A percentile compares a stretch with the other conserved stretches of the same genome.
Evolutionary conservation across 1,140 invertebrate species (phyloP).

Genomic region (Calycopis cecrops): DNA sequence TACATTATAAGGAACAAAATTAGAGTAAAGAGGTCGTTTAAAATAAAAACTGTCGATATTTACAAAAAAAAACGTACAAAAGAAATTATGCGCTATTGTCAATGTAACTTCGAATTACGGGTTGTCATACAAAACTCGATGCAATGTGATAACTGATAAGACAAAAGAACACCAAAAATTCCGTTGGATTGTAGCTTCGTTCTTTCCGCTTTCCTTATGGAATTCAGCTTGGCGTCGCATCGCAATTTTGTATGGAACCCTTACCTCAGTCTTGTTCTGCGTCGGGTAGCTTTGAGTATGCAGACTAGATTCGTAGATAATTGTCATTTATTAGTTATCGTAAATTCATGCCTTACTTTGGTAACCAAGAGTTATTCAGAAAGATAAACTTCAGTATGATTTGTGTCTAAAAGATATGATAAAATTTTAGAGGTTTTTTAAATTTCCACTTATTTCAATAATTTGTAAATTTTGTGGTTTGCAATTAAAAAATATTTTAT

Average conservation of each 20-base stretch:
- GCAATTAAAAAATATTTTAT: slow-evolving; percentile 3
- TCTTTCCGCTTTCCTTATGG: slow-evolving; percentile 4
- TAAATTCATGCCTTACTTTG: slow-evolving; percentile 55
- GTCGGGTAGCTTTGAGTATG: slow-evolving; percentile 49
- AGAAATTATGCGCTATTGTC: slow-evolving; percentile 41
- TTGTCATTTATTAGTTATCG: slow-evolving; percentile 39
- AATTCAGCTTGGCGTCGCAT: too few species aligned
- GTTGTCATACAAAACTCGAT: background rate
- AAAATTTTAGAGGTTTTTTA: too few species aligned
- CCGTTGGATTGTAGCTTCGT: too few species aligned
- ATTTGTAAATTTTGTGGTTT: slow-evolving; percentile 4
- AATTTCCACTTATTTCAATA: too few species aligned
- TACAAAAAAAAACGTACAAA: slow-evolving; percentile 43
- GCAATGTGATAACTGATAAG: too few species aligned
- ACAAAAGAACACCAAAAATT: too few species aligned
- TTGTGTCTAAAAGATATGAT: too few species aligned
- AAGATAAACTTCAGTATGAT: slow-evolving; percentile 21
- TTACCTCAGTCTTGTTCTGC: slow-evolving; percentile 55
- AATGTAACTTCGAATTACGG: slow-evolving; percentile 30
- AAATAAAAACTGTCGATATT: slow-evolving; percentile 26
- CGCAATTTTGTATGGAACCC: background rate
- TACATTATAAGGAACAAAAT: slow-evolving; percentile 49
- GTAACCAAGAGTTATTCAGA: slow-evolving; percentile 58
- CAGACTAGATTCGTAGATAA: slow-evolving; percentile 59
- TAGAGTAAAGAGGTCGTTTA: slow-evolving; percentile 12